Evolutionary conservation across 2,797 vertebrate species (phyloP), one percentile per base, ranked within the genome.

Genomic region (Galago senegalensis): DNA sequence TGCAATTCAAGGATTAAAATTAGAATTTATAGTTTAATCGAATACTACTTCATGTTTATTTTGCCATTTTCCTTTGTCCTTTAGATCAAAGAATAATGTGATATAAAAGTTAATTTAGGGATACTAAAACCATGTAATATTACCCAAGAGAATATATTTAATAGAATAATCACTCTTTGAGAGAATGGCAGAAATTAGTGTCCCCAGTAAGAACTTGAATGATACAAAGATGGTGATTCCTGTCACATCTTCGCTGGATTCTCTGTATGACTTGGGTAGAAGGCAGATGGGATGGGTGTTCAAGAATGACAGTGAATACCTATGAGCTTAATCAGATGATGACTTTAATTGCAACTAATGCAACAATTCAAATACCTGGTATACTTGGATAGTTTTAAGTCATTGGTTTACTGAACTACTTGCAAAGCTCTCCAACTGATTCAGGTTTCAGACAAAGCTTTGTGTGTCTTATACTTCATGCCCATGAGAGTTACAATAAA

Each of bases 1-100:
- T 70, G 20, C 40, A 82, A 75, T 31, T 82, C 60, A 76, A 69
- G 75, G 69, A 93, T 87, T 40, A 37, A 69, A 87, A 84, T 69
- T 27, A 53, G 49, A 31, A 23, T 34, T 61, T 31, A 67, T 20
- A 60, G 29, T 31, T 82, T 67, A 34, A 60, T n/a, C 37, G 60
- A 67, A 81, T 76, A 56, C 25, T 49, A 8, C 67, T 76, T 67
- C 6, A 11, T 37, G 16, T 21, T 18, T 56, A 63, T 67, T 43
- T 67, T 90, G 14, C 9, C 49, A 23, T 49, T 83, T 23, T 18
- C 4, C n/a, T 29, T 29, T 40, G 31, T 53, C 5, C 60, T 88
- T 53, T 17, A 56, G n/a, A 31, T 70, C 69, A 84, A 85, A 37
- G 7, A 21, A 79, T 31, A 83, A 18, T 29, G 7, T 56, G 21